Percentiles rank a stretch among this genome's conserved stretches.
These are phyloP conservation scores for Mylabris phalerata DNA, from an alignment of 1,140 invertebrate genomes.

Conservation along the genomic window DNA sequence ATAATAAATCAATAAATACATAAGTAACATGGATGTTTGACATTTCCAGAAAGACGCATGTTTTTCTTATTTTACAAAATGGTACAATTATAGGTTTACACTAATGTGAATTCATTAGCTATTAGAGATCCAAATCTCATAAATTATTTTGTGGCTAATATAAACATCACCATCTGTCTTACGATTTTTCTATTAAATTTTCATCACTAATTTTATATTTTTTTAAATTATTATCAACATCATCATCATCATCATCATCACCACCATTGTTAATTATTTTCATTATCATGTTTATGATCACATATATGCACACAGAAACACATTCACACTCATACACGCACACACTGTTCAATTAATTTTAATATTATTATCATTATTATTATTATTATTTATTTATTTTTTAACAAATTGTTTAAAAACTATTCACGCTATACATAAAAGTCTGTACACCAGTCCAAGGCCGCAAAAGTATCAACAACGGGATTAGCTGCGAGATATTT, in stretches of 20 bases:
- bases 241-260: background rate
- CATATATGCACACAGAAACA: slow-evolving; percentile 7
- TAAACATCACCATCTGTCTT: background rate
- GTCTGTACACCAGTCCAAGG: slow-evolving; percentile 32
- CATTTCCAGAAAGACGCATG: slow-evolving; percentile 43
- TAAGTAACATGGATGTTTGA: slow-evolving; percentile 44
- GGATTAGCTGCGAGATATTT: slow-evolving; percentile 48
- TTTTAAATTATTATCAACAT: background rate
- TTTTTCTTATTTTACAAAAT: slow-evolving; percentile 44
- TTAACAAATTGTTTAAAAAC: background rate
- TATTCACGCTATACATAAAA: slow-evolving; percentile 15
- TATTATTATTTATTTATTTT: background rate
- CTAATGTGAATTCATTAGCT: slow-evolving; percentile 37
- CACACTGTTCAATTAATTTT: slow-evolving; percentile 9
- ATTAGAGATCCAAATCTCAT: slow-evolving; percentile 30
- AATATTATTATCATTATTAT: background rate
- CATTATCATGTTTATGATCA: background rate
- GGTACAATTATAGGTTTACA: slow-evolving; percentile 42
- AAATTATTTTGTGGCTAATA: background rate
- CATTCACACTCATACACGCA: background rate
- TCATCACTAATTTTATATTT: background rate
- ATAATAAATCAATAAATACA: slow-evolving; percentile 34
- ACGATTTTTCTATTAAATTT: background rate
- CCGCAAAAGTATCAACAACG: slow-evolving; percentile 34
- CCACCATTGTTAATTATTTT: background rate